A percentile compares a stretch with the other conserved stretches of the same genome.
Conservation (phyloP, 2,113 vertebrate species). For the Hypomesus transpacificus region DNA sequence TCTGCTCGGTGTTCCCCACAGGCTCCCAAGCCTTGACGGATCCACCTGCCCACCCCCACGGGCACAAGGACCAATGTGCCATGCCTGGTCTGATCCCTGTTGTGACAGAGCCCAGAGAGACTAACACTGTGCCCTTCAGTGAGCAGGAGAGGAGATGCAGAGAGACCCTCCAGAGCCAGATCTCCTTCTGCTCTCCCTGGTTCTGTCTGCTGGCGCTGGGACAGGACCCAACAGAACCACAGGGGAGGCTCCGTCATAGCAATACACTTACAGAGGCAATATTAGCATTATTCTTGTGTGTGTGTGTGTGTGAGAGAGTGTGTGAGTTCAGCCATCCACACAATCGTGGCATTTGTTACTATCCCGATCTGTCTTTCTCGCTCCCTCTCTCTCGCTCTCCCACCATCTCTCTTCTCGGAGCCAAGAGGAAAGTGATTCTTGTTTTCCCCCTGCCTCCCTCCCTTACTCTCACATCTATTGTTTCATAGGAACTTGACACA, state of each 20-base stretch:
- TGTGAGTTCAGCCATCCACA: slow-evolving; percentile 48
- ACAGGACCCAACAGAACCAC: not conserved
- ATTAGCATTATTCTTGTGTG: slow-evolving; percentile 44
- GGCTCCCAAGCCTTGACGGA: slow-evolving; percentile 46
- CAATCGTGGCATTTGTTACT: slow-evolving; percentile 78
- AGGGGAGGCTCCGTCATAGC: not conserved
- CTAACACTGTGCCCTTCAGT: not conserved
- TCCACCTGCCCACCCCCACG: slow-evolving; percentile 48
- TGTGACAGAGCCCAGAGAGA: slow-evolving; percentile 23
- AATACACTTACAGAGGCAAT: slow-evolving; percentile 42
- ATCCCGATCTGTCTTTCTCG: slow-evolving; percentile 77
- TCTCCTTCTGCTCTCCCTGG: slow-evolving; percentile 1
- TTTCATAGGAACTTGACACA: slow-evolving; percentile 84
- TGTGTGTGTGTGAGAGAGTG: slow-evolving; percentile 17
- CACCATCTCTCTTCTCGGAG: slow-evolving; percentile 39
- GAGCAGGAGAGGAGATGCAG: slow-evolving; percentile 30
- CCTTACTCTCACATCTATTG: slow-evolving; percentile 83
- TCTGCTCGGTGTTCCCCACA: slow-evolving; percentile 38
- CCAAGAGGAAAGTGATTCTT: slow-evolving; percentile 76
- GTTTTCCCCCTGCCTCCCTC: slow-evolving; percentile 76
- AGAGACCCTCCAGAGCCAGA: slow-evolving; percentile 18
- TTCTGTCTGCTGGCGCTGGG: slow-evolving; percentile 5
- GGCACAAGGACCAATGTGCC: slow-evolving; percentile 44
- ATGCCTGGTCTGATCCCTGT: slow-evolving; percentile 43
- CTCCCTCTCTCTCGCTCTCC: slow-evolving; percentile 45